These are phyloP conservation scores for Drosophila anomelani DNA, from an alignment of 2,888 invertebrate genomes.

Conservation along the genomic window DNA sequence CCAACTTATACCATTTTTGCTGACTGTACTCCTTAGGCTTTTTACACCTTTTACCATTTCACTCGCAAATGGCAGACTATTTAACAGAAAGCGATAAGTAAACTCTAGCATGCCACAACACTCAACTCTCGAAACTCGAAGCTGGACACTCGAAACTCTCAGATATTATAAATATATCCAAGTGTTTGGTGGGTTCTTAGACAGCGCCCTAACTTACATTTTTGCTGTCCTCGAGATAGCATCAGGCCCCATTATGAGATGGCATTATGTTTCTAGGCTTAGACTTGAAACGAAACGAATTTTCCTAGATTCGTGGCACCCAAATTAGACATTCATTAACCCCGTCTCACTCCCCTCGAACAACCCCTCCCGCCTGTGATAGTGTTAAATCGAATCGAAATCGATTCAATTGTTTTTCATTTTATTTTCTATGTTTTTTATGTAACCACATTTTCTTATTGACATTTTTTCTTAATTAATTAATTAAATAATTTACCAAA, in stretches of 20 bases:
- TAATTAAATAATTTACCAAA: conserved; percentile 37
- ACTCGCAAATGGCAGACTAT: conserved; percentile 65
- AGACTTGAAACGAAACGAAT: conserved; percentile 14
- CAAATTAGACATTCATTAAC: not conserved
- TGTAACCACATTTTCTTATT: not conserved
- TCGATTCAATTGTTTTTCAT: conserved; percentile 17
- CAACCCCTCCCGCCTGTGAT: conserved; percentile 80
- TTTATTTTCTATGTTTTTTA: conserved; percentile 9
- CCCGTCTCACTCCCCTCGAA: conserved; percentile 8
- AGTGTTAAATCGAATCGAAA: conserved; percentile 60
- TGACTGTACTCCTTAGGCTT: conserved; percentile 84
- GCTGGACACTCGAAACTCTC: conserved; percentile 1
- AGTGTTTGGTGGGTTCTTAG: conserved; percentile 6
- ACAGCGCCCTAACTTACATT: conserved; percentile 24
- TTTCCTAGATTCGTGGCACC: not conserved
- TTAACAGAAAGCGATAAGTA: conserved; percentile 38
- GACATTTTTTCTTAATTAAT: not conserved
- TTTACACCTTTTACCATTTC: conserved; percentile 81
- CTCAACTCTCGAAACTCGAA: conserved; percentile 9
- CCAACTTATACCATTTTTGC: conserved; percentile 80
- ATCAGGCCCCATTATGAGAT: conserved; percentile 15
- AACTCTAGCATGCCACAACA: conserved; percentile 62
- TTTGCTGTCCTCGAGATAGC: conserved; percentile 26
- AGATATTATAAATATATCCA: conserved; percentile 23
- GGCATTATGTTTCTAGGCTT: conserved; percentile 14